Conservation (phyloP, 2,113 vertebrate genomes). For the Zosterops hypoxanthus region DNA sequence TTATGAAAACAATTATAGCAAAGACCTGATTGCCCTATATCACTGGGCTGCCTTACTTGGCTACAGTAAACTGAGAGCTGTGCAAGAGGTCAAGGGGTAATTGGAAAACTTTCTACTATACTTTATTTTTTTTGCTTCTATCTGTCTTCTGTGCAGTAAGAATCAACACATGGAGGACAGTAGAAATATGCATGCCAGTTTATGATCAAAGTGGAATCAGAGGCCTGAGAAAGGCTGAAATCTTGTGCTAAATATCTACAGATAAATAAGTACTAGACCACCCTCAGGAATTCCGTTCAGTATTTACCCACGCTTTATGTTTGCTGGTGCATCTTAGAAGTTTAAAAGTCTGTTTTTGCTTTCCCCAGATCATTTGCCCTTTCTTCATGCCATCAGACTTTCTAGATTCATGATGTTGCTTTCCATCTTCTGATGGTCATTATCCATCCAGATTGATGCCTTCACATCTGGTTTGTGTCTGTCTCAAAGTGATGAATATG, state of each 20-base stretch:
- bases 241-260: not conserved
- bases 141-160: not conserved
- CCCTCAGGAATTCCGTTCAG: not conserved
- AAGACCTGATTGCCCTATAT: not conserved
- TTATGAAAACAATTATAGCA: not conserved
- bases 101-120: not conserved
- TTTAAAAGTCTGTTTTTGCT: not conserved
- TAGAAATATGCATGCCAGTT: not conserved
- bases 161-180: not conserved
- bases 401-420: not conserved
- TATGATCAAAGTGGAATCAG: not conserved
- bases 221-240: not conserved
- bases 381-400: not conserved
- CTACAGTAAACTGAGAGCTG: not conserved
- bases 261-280: not conserved
- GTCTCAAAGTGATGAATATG: not conserved
- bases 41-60: not conserved
- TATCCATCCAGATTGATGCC: not conserved
- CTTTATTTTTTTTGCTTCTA: not conserved
- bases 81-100: not conserved
- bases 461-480: not conserved
- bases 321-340: not conserved
- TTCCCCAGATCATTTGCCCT: not conserved
- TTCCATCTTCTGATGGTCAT: not conserved
- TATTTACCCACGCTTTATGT: not conserved